Evolutionary conservation across 2,113 vertebrate species (phyloP).

Genomic region (Ahaetulla prasina): DNA sequence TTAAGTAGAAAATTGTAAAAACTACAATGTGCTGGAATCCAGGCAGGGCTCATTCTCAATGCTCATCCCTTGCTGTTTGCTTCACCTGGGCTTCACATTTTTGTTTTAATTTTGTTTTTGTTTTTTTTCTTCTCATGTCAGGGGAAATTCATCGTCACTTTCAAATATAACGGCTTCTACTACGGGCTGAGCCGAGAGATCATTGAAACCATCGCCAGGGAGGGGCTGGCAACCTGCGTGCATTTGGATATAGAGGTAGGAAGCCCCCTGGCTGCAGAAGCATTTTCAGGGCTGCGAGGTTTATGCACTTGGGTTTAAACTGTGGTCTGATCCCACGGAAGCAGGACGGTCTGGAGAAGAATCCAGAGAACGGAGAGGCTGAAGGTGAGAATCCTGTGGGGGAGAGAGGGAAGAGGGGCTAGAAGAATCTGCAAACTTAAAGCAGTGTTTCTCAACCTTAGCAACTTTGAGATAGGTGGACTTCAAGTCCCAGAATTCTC

Average conservation of each 20-base stretch:
- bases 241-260: conserved; percentile 90
- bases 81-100: too few relatives aligned
- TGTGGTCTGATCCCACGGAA: too few relatives aligned
- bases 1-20: not conserved
- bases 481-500: not conserved
- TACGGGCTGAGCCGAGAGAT: conserved; percentile 84
- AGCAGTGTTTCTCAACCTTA: too few relatives aligned
- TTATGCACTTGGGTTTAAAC: not conserved
- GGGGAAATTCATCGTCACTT: conserved; percentile 87
- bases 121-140: conserved; percentile 58
- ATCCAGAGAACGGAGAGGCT: not conserved
- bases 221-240: conserved; percentile 84
- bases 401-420: not conserved
- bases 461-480: not conserved
- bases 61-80: not conserved
- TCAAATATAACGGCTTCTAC: conserved; percentile 70
- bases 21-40: not conserved
- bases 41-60: not conserved
- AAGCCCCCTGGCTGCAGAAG: too few relatives aligned
- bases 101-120: conserved; percentile 1
- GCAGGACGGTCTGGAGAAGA: too few relatives aligned
- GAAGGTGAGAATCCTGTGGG: not conserved
- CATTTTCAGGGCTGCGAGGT: not conserved
- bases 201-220: conserved; percentile 82
- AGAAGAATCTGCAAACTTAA: not conserved